Evolutionary conservation across 2,797 vertebrate genomes (phyloP), one percentile per base, ranked within the genome.

Genomic region (Rhinogobio ventralis): DNA sequence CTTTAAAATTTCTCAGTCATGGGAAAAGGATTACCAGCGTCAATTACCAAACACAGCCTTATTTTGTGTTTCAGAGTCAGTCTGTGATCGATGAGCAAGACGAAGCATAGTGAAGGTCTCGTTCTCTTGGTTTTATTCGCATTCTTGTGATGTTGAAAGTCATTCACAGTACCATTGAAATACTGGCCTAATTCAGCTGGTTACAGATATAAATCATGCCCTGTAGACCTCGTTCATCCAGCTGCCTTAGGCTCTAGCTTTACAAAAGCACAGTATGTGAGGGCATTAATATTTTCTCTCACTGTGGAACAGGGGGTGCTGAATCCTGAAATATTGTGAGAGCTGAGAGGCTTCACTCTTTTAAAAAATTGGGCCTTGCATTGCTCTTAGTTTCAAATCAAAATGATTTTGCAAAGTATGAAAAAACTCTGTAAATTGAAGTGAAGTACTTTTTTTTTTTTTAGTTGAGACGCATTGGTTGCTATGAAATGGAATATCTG

Each of bases 271-370:
- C 4, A 4, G 42, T 72, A n/a, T 25, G 1, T 57, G 28, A 42
- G 55, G 45, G 23, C 46, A 11, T 23, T 5, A 30, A 36, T 39
- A 28, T 42, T 79, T 66, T n/a, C 36, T 20, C 30, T 30, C 11
- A 25, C 28, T 77, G 49, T 62, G 75, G 30, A 39, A 30, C 9
- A 15, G 9, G 2, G 55, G 75, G 30, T 49, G 30, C 17, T 30
- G n/a, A 66, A 79, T 45, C 67, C 60, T 73, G 20, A 83, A 67
- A 68, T 46, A 62, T 72, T 72, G 39, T 45, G 36, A 81, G 79
- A 72, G 30, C 28, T 42, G 28, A 23, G n/a, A 62, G 55, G 33
- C 39, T 82, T 86, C 39, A 39, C 7, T 51, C 51, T 46, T n/a
- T n/a, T 23, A 51, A 60, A 82, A 51, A 66, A 46, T 3, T 28